Conservation (phyloP, 2,113 vertebrate genomes). For the Daubentonia madagascariensis region DNA sequence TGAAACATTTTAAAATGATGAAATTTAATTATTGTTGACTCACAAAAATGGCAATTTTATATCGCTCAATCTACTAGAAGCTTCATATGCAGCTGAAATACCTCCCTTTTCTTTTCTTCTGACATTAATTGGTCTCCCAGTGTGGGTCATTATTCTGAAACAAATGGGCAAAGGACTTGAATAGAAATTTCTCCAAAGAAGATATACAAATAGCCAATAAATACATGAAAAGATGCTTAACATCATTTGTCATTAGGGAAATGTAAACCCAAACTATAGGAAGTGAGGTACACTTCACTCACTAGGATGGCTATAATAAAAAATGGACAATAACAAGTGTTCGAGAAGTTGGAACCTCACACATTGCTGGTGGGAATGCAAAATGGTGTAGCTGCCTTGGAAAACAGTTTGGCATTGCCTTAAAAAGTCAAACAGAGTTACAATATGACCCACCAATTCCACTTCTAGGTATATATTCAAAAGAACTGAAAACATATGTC, state of each 20-base stretch:
- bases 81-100: background rate
- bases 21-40: background rate
- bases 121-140: background rate
- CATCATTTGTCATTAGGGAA: background rate
- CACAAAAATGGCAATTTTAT: background rate
- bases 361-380: background rate
- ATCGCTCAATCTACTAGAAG: background rate
- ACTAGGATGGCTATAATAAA: background rate
- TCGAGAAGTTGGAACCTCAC: background rate
- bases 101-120: background rate
- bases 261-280: background rate
- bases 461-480: background rate
- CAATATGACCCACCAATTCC: background rate
- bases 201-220: background rate
- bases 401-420: background rate
- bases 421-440: background rate
- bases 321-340: background rate
- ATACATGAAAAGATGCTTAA: background rate
- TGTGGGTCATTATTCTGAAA: background rate
- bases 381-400: background rate
- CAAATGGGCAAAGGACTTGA: background rate
- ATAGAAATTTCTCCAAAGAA: background rate
- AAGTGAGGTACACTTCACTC: background rate
- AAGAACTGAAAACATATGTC: background rate
- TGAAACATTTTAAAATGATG: background rate